A percentile compares a stretch with the other conserved stretches of the same genome.
phyloP scores from a whole-genome alignment of 2,888 invertebrate genomes.

The Brachyopa scutellaris region DNA sequence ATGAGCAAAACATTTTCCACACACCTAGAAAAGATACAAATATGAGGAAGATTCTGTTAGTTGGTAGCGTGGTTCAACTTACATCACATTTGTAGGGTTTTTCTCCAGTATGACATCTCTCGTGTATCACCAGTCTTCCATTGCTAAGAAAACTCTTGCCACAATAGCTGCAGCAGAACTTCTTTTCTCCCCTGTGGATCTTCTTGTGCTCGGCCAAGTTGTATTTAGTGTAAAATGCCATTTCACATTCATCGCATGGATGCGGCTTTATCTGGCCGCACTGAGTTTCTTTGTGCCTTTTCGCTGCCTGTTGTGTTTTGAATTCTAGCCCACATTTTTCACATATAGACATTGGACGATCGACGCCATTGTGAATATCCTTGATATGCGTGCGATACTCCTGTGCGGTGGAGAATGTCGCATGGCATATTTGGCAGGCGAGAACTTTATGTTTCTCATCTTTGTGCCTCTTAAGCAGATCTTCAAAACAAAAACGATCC shows the following conservation, averaged over 20 bases:
- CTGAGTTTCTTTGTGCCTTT: conserved; percentile 79
- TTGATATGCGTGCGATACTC: conserved; percentile 80
- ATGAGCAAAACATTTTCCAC: conserved; percentile 82
- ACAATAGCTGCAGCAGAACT: conserved; percentile 79
- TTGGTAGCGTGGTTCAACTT: conserved; percentile 26
- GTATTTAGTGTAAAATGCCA: conserved; percentile 77
- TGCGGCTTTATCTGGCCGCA: conserved; percentile 81
- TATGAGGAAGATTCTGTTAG: neutral
- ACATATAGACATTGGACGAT: conserved; percentile 80
- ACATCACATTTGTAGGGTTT: conserved; percentile 79
- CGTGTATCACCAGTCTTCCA: conserved; percentile 77
- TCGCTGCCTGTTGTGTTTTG: conserved; percentile 80
- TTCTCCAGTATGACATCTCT: conserved; percentile 78
- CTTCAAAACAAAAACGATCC: conserved; percentile 77
- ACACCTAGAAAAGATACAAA: conserved; percentile 75
- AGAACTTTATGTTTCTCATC: conserved; percentile 76
- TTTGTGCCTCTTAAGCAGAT: conserved; percentile 78
- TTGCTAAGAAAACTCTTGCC: conserved; percentile 78
- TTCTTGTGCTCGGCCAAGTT: conserved; percentile 78
- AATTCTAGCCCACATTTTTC: conserved; percentile 82
- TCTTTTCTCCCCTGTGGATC: conserved; percentile 77
- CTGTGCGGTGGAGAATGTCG: conserved; percentile 77
- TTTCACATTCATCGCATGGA: conserved; percentile 79
- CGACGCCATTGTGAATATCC: conserved; percentile 79
- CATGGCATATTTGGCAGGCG: conserved; percentile 79